Base-by-base conservation (phyloP, 2,113 vertebrate species). In the Megalops atlanticus region DNA sequence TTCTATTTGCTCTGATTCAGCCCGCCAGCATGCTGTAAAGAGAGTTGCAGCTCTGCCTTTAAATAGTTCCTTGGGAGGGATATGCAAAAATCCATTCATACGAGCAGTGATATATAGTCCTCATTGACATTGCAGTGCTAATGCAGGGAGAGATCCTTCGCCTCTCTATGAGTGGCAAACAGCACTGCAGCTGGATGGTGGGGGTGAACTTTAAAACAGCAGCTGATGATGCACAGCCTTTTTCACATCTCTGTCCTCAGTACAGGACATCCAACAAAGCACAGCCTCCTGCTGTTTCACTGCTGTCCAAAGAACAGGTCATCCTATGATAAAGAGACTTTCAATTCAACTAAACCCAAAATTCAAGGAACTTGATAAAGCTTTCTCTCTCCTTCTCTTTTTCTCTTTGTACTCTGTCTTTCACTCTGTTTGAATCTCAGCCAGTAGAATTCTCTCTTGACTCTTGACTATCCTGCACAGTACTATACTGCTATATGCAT, bases 91-190 rank as follows among this genome's bases (percentile, higher is more conserved):
- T 86, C 76, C 80, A 84, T 91, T 88, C 83, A 89, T 85, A 83
- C 45, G 80, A 84, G 82, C 84, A 80, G 86, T 88, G 87, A 89
- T 87, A 41, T 88, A 79, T 71, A 87, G 88, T 91, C 87, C 89
- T 92, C 84, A 52, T 78, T 92, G 91, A 92, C 91, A 92, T 90
- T 92, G 91, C 90, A 88, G 91, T 86, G 84, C 84, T 90, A 87
- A 89, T 91, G 90, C 91, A 90, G 90, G 71, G 79, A 72, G 76
- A 78, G 40, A 43, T 41, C 40, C 88, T 83, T 81, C 85, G 82
- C 84, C 83, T 31, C 81, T 64, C 31, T 81, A 81, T 64, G 79
- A 81, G 64, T 80, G 77, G 47, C 83, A 21, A 84, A 83, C 82
- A 79, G 74, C 86, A 68, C 47, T 45, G 49, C 68, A 31, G 78